phyloP scores from a whole-genome alignment of 2,113 vertebrate genomes.

The Hemibagrus wyckioides region DNA sequence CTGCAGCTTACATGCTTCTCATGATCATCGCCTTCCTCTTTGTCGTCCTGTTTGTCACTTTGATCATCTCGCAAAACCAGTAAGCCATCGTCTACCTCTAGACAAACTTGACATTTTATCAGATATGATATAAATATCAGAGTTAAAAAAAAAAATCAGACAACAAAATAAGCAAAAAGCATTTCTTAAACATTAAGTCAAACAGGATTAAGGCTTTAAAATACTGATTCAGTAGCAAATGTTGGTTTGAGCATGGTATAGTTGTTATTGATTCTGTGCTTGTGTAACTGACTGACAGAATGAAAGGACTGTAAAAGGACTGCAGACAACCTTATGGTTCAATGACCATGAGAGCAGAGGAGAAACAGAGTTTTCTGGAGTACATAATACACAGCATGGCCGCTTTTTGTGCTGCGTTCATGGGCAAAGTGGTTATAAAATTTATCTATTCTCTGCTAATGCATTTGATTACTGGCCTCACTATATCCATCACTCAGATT shows the following conservation, averaged over 20 bases:
- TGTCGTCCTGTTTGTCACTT: slow-evolving; percentile 77
- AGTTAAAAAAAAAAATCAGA: background rate
- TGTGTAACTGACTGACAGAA: background rate
- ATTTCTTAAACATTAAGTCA: background rate
- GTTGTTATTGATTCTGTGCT: background rate
- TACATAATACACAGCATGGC: background rate
- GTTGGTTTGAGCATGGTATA: background rate
- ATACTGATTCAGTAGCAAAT: background rate
- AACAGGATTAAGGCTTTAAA: background rate
- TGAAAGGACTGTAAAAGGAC: background rate
- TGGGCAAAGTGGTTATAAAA: background rate
- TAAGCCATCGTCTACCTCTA: slow-evolving; percentile 55
- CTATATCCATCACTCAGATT: background rate
- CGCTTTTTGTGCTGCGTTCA: background rate
- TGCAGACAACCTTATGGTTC: background rate
- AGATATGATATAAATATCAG: too few relatives aligned
- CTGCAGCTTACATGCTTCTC: slow-evolving; percentile 75
- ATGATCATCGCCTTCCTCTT: slow-evolving; percentile 81
- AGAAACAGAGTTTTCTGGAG: background rate
- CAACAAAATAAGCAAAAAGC: background rate
- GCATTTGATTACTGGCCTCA: slow-evolving; percentile 25
- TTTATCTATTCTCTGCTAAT: background rate
- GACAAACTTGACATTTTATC: background rate
- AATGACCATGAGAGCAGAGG: background rate
- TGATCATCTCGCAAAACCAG: slow-evolving; percentile 87